Base-by-base conservation (phyloP, 2,797 vertebrate species). In the Enteromius thamalakanensis region DNA sequence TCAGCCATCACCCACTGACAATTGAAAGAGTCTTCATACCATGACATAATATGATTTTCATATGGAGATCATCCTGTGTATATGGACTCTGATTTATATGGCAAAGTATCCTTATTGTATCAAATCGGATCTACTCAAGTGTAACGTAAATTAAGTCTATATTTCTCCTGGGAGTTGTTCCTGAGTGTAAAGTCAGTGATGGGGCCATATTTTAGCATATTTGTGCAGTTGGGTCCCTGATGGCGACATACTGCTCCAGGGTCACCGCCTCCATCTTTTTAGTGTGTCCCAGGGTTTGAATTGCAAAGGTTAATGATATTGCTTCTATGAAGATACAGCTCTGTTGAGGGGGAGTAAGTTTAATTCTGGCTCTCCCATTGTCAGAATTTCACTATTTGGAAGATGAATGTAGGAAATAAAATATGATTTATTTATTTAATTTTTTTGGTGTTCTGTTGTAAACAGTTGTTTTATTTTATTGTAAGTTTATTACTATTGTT, bases 241-340 rank as follows among this genome's bases (percentile, higher is more conserved):
- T 96, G 95, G 97, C 94, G 95, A 97, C 96, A 94, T 96, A 96
- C 93, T 94, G 95, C 96, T 95, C 94, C 92, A 93, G 96, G 97
- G 96, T 98, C 97, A 97, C 92, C 94, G 94, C 95, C 91, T 97
- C 95, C 91, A 93, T 95, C 95, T 95, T 93, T 88, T 92, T 94
- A 91, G 90, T 91, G 89, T 94, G 92, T 93, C 87, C 93, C 95
- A 88, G 94, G 93, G 96, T 94, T 95, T 95, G 94, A 97, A 97
- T 97, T 96, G 96, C 96, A 97, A 97, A 99, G 98, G 97, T 99
- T 99, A 99, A 98, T 99, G 97, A 96, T 96, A 95, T 97, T 97
- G 96, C 96, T 96, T 93, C 96, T 94, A 95, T 90, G 88, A 85
- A 89, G 87, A 85, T 49, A 91, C 87, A 88, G 90, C 89, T 86